Evolutionary conservation across 2,888 invertebrate genomes (phyloP).

Genomic region (Mermis nigrescens): DNA sequence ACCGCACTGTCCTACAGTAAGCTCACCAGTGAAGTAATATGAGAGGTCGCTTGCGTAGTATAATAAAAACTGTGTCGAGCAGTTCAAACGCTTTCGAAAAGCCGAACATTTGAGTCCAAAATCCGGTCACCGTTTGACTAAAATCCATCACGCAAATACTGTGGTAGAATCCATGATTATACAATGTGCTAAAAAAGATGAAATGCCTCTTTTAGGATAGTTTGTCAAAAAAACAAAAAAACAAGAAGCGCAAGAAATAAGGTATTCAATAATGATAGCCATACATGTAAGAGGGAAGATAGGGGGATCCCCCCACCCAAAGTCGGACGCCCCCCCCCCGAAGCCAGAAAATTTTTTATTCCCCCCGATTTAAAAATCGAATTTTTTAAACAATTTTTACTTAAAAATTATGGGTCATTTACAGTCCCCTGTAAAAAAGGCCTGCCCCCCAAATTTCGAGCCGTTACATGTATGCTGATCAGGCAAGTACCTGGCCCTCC

Average conservation of each 20-base stretch:
- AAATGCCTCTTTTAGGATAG: slow-evolving; percentile 14
- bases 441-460: too few species aligned
- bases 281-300: too few species aligned
- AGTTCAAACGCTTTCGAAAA: slow-evolving; percentile 40
- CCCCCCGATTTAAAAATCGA: too few species aligned
- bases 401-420: too few species aligned
- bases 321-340: too few species aligned
- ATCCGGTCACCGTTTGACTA: slow-evolving; percentile 62
- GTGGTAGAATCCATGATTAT: slow-evolving; percentile 73
- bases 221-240: not conserved
- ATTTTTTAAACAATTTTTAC: too few species aligned
- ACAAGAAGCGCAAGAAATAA: not conserved
- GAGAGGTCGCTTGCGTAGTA: slow-evolving; percentile 37
- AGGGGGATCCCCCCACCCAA: too few species aligned
- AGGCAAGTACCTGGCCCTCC: too few species aligned
- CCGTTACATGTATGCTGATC: too few species aligned
- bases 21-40: slow-evolving; percentile 38
- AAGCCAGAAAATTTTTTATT: slow-evolving; percentile 3
- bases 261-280: slow-evolving; percentile 3
- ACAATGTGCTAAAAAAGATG: slow-evolving; percentile 47
- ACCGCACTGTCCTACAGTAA: too few species aligned
- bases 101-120: slow-evolving; percentile 94
- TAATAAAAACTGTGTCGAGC: slow-evolving; percentile 35
- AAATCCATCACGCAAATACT: slow-evolving; percentile 55
- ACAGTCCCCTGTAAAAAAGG: too few species aligned